Evolutionary conservation across 1,140 invertebrate genomes (phyloP), one percentile per base, ranked within the genome.

Genomic region (Ganaspis sp.): DNA sequence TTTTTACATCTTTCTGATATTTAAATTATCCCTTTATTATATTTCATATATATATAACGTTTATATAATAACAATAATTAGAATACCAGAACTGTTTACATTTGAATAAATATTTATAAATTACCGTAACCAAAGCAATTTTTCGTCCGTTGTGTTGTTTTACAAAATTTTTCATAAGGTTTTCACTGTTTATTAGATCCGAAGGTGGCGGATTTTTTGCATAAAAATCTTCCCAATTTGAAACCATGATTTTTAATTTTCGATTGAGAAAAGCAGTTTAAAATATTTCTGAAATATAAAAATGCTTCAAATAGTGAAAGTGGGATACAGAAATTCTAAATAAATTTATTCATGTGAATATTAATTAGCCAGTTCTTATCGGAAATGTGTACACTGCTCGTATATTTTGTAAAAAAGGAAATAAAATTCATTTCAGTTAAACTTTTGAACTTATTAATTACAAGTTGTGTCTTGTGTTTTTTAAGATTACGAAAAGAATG

Each of bases 191-290:
- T 84, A 94, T 93, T 81, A 96, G 95, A 90, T 96, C 94, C 15
- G 92, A 91, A 21, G 96, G 96, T 38, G 94, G 93, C 83, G 95
- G 91, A 89, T 95, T 94, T 70, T 93, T 94, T 26, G 93, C 93
- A 89, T 95, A 97, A 91, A 96, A 97, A 85, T 96, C 94, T 91
- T 96, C 95, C 95, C 95, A 96, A 34, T 92, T 91, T 49, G 92
- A 91, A 71, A 91, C 90, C 91, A 94, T 94, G n/a, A 29, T 70
- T 80, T 9, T 17, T 12, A n/a, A 53, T 69, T 38, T 34, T 53
- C 11, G 17, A 69, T 23, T 38, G 45, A 53, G 12, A 76, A 64
- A 23, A 38, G 6, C 26, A 34, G 58, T n/a, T 58, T 38, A 58
- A 58, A 49, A 45, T 37, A 5, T 2, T 26, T 76, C 19, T 0